Percentiles rank a stretch among this genome's conserved stretches.
Evolutionary conservation across 1,140 invertebrate species (phyloP).

Genomic region (Neotoxoptera formosana): DNA sequence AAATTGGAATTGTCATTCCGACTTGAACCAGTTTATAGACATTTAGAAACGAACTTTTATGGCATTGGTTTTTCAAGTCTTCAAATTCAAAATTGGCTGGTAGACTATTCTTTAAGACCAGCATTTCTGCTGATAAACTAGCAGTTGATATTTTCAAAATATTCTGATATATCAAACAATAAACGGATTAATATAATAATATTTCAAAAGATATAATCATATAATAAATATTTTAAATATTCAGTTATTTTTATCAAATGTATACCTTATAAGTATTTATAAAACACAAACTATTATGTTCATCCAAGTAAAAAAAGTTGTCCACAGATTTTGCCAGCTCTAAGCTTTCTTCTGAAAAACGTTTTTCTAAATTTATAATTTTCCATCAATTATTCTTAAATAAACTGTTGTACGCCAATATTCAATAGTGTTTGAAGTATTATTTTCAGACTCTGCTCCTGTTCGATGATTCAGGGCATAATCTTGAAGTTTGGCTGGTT

Average conservation of each 20-base stretch:
- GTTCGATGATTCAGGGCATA: too few relatives aligned
- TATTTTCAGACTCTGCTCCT: too few relatives aligned
- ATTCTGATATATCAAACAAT: constrained; percentile 22
- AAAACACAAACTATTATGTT: background rate
- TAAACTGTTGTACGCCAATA: too few relatives aligned
- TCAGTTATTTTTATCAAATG: background rate
- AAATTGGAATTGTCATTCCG: too few relatives aligned
- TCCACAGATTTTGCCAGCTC: background rate
- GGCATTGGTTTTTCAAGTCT: too few relatives aligned
- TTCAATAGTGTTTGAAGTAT: too few relatives aligned
- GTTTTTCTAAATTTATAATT: too few relatives aligned
- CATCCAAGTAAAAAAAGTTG: background rate
- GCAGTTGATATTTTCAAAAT: background rate
- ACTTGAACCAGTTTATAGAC: too few relatives aligned
- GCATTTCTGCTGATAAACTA: constrained; percentile 30
- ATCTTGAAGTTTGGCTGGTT: too few relatives aligned
- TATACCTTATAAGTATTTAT: constrained; percentile 3
- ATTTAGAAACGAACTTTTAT: too few relatives aligned
- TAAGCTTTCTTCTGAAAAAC: background rate
- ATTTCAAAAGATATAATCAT: background rate
- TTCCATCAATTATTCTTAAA: too few relatives aligned
- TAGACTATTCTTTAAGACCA: constrained; percentile 29
- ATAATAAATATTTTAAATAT: background rate
- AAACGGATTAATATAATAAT: background rate
- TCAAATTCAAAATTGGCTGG: too few relatives aligned